phyloP scores from a whole-genome alignment of 1,140 invertebrate genomes.

The Caenorhabditis brenneri region DNA sequence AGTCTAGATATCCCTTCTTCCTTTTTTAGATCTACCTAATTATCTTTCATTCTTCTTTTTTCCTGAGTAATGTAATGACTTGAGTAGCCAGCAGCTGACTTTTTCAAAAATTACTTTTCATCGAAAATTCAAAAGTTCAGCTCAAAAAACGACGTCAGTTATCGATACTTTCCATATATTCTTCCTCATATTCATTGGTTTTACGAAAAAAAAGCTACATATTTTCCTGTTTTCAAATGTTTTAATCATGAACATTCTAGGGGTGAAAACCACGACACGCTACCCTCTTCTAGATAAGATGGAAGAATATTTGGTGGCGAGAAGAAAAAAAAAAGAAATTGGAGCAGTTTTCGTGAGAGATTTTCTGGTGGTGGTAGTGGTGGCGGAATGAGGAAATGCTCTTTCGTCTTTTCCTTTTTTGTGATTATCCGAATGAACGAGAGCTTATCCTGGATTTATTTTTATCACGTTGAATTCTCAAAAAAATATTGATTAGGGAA shows the following conservation, averaged over 20 bases:
- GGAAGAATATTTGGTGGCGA: background rate
- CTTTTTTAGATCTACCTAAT: background rate
- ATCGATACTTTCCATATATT: background rate
- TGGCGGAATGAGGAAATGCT: background rate
- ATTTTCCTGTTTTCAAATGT: background rate
- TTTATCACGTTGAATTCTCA: no score
- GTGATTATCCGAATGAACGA: background rate
- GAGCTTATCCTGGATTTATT: no score
- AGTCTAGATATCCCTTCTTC: background rate
- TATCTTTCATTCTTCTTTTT: background rate
- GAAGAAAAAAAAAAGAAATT: constrained; percentile 18
- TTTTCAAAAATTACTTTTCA: background rate
- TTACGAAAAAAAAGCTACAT: no score
- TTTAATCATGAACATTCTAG: constrained; percentile 15
- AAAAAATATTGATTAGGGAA: no score
- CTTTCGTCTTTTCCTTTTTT: background rate
- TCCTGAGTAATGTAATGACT: background rate
- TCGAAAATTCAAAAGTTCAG: background rate
- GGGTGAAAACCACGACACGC: background rate
- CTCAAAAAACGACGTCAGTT: background rate
- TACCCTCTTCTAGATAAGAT: background rate
- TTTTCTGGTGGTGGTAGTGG: background rate
- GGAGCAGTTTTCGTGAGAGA: constrained; percentile 21
- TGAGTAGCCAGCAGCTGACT: background rate
- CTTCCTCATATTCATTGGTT: no score